Base-by-base conservation (phyloP, 1,140 invertebrate species). In the Holotrichia oblita region DNA sequence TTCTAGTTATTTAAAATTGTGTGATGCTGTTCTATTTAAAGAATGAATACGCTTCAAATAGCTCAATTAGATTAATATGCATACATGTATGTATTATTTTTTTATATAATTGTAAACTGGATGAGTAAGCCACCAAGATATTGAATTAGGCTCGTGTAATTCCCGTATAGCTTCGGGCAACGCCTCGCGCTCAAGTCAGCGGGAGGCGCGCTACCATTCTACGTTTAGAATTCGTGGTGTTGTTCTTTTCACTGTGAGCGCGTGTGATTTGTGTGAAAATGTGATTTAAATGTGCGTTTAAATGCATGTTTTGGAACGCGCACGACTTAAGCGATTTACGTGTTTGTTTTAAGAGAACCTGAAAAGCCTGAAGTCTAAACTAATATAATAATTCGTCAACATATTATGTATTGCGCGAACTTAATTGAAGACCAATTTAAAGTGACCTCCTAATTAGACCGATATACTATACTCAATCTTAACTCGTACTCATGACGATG, bases 371-470 rank as follows among this genome's bases (percentile, higher is more conserved):
- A 34, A 1, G 27, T 34, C 27, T 34, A 1, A 34, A 34, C 12
- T 55, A 55, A 20, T 55, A 55, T n/a, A 55, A 20, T 55, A 55
- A 55, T n/a, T 17, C 48, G 48, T 17, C 7, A 14, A 55, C 48
- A 14, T 55, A 55, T 34, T 34, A 34, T 2, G 12, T 6, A 55
- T 17, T 55, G n/a, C 12, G 61, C 27, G 61, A 69, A 20, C 61
- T 69, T 69, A 69, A 69, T 69, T 69, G 61, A 34, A 34, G 61
- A 69, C 61, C 61, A 69, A 69, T 69, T 69, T 69, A 69, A 69
- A 69, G 61, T 34, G 61, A 69, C 61, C 61, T 69, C 61, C 61
- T 34, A 69, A 69, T 69, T 69, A 69, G 20, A 69, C 17, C 9
- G 27, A 34, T 34, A 34, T 34, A 34, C 27, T 34, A 34, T 34